Evolutionary conservation across 2,797 vertebrate species (phyloP).

Genomic region (Cyprinella venusta): DNA sequence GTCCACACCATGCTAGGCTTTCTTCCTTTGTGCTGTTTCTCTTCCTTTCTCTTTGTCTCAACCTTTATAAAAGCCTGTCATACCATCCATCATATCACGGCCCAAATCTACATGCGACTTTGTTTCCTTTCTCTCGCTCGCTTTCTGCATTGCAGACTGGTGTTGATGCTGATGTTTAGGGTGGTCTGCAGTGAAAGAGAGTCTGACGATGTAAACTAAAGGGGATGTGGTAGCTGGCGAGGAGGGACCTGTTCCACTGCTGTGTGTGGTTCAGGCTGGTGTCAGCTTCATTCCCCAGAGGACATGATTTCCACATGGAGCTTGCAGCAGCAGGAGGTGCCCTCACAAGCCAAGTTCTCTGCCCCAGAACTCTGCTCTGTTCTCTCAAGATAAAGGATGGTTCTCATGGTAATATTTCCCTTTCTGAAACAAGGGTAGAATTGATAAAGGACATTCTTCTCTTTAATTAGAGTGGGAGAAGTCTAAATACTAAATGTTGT

Average conservation of each 20-base stretch:
- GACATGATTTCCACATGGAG: constrained; percentile 2
- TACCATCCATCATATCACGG: constrained; percentile 34
- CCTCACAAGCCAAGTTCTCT: constrained; percentile 36
- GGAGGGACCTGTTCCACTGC: constrained; percentile 11
- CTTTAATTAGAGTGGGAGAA: background rate
- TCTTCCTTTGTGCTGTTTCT: constrained; percentile 15
- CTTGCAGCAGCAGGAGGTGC: background rate
- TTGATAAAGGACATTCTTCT: background rate
- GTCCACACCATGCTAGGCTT: constrained; percentile 26
- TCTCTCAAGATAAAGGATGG: constrained; percentile 45
- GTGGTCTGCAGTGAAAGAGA: background rate
- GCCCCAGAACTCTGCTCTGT: constrained; percentile 38
- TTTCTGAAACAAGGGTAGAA: constrained; percentile 4
- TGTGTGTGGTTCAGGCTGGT: constrained; percentile 23
- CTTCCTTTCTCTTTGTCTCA: constrained; percentile 35
- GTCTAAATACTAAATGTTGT: background rate
- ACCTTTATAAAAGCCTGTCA: constrained; percentile 24
- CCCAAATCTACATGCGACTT: constrained; percentile 18
- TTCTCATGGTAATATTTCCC: background rate
- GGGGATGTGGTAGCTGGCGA: constrained; percentile 26
- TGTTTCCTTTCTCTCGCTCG: background rate
- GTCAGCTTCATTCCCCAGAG: constrained; percentile 18
- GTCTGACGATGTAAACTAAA: constrained; percentile 12
- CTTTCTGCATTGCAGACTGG: constrained; percentile 26
- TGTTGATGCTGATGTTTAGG: background rate